Evolutionary conservation across 2,888 invertebrate species (phyloP).

Genomic region (Cheilosia vulpina): DNA sequence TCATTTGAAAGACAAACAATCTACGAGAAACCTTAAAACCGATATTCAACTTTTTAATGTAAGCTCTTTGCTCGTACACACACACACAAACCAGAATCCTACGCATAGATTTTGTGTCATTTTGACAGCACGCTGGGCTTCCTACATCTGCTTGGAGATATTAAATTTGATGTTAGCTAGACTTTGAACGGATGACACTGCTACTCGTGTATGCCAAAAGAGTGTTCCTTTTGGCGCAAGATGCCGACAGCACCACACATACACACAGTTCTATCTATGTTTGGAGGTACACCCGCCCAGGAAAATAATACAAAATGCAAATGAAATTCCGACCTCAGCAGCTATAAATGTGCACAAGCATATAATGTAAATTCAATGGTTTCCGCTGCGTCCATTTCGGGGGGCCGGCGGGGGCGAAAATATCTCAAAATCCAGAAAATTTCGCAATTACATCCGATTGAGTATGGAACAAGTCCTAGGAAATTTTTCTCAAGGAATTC

Average conservation of each 20-base stretch:
- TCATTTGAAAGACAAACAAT: conserved; percentile 18
- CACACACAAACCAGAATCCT: neutral
- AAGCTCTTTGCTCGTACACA: conserved; percentile 16
- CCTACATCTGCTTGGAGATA: conserved; percentile 44
- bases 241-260: conserved; percentile 15
- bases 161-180: conserved; percentile 48
- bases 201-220: neutral
- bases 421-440: conserved; percentile 18
- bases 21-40: conserved; percentile 18
- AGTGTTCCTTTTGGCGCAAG: conserved; percentile 27
- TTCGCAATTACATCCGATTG: conserved; percentile 16
- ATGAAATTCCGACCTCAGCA: conserved; percentile 47
- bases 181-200: neutral
- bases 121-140: conserved; percentile 50
- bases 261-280: neutral
- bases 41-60: conserved; percentile 45
- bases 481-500: too few species aligned
- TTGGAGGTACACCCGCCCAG: neutral
- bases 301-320: conserved; percentile 51
- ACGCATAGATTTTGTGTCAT: conserved; percentile 19
- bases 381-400: neutral
- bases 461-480: neutral
- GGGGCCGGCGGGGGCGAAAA: neutral
- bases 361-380: conserved; percentile 46
- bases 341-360: neutral